Conservation (phyloP, 2,797 vertebrate genomes). For the Oryzias sinensis region DNA sequence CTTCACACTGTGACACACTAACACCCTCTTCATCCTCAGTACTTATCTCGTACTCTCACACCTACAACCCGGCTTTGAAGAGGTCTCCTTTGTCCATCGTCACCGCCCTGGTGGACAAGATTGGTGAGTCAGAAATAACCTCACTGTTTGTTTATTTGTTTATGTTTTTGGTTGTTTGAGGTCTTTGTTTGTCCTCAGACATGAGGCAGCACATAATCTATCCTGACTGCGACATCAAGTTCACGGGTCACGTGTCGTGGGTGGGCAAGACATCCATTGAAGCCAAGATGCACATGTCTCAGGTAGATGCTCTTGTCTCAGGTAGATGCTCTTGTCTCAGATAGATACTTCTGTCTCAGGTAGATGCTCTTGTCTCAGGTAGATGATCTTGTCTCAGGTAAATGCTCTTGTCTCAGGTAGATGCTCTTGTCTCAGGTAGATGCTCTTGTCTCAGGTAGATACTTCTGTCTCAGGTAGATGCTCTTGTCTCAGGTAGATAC, state of each 20-base stretch:
- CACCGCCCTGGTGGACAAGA: conserved; percentile 96
- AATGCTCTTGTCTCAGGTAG: too few species aligned
- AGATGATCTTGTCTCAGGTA: too few species aligned
- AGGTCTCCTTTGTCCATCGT: conserved; percentile 94
- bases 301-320: conserved; percentile 72
- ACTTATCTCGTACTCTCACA: conserved; percentile 95
- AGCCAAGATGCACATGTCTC: conserved; percentile 97
- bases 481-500: too few species aligned
- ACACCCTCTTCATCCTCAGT: conserved; percentile 73
- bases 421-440: too few species aligned
- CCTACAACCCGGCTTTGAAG: conserved; percentile 74
- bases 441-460: too few species aligned
- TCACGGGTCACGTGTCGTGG: conserved; percentile 94
- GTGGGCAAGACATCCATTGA: conserved; percentile 95
- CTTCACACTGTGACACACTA: not conserved
- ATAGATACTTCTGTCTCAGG: too few species aligned
- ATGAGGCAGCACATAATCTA: conserved; percentile 86
- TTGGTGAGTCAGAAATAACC: conserved; percentile 77
- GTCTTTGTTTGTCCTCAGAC: conserved; percentile 70
- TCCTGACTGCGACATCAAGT: conserved; percentile 93
- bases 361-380: too few species aligned
- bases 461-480: too few species aligned
- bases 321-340: too few species aligned
- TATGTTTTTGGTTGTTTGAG: not conserved
- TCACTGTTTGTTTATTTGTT: not conserved